phyloP scores from a whole-genome alignment of 2,113 vertebrate genomes.

The Pao palembangensis region DNA sequence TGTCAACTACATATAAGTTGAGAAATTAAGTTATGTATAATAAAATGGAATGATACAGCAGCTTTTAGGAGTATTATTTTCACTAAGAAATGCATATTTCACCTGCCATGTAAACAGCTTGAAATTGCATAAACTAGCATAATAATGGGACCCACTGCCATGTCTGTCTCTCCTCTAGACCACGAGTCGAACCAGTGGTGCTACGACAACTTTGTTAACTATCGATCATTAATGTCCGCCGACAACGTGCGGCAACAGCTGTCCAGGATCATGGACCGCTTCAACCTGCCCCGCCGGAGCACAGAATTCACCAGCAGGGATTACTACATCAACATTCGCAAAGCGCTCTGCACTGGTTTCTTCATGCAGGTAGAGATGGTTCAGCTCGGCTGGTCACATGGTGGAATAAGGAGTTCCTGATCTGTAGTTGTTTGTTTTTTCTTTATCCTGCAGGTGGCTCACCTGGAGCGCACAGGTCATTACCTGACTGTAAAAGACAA shows the following conservation, averaged over 20 bases:
- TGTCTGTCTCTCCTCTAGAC: conserved; percentile 72
- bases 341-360: conserved; percentile 97
- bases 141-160: background rate
- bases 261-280: conserved; percentile 99
- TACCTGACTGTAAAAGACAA: conserved; percentile 99
- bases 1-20: too few species aligned
- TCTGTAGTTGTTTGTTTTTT: background rate
- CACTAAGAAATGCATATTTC: too few species aligned
- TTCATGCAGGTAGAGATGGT: conserved; percentile 93
- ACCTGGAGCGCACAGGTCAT: conserved; percentile 97
- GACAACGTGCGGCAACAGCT: conserved; percentile 99
- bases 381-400: background rate
- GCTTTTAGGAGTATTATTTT: too few species aligned
- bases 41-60: too few species aligned
- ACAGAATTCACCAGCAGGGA: conserved; percentile 99
- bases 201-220: conserved; percentile 99
- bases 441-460: conserved; percentile 82
- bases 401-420: background rate
- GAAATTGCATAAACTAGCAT: background rate
- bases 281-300: conserved; percentile 96
- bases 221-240: conserved; percentile 98
- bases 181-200: conserved; percentile 99
- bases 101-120: too few species aligned
- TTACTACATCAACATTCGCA: conserved; percentile 99
- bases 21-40: too few species aligned